Percentiles rank a stretch among this genome's conserved stretches.
Conservation (phyloP, 1,140 invertebrate genomes). For the Drosophila jambulina region DNA sequence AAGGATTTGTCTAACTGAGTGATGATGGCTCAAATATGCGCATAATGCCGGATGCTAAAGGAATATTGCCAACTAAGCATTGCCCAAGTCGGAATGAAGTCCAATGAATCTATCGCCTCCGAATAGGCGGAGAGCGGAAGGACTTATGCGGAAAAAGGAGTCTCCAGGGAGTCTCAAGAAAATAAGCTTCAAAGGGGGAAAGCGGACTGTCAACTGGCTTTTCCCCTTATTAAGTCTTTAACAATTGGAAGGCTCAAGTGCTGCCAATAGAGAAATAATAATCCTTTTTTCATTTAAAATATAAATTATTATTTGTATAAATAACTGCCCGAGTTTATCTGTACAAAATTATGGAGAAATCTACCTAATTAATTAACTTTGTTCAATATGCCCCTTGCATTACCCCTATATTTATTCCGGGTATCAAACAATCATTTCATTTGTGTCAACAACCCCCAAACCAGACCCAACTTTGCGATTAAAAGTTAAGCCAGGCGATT, state of each 20-base stretch:
- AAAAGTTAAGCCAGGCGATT: conserved; percentile 32
- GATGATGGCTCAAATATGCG: conserved; percentile 64
- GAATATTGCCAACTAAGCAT: conserved; percentile 22
- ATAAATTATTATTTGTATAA: background rate
- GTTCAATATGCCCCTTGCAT: background rate
- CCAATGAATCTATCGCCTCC: conserved; percentile 17
- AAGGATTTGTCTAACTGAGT: conserved; percentile 49
- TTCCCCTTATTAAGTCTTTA: background rate
- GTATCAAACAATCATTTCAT: conserved; percentile 1
- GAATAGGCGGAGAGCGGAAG: conserved; percentile 17
- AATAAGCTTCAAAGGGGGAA: background rate
- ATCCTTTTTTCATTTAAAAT: background rate
- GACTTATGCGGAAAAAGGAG: conserved; percentile 5
- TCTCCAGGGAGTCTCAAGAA: conserved; percentile 7
- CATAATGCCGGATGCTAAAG: conserved; percentile 57
- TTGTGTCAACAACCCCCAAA: conserved; percentile 4
- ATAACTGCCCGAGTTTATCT: background rate
- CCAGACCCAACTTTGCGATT: conserved; percentile 4
- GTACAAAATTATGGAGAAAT: background rate
- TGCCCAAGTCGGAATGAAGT: conserved; percentile 21
- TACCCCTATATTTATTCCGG: background rate
- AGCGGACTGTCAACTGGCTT: background rate
- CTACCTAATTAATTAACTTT: background rate
- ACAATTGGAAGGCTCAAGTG: background rate
- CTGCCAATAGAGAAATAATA: background rate